A percentile compares a stretch with the other conserved stretches of the same genome.
Conservation (phyloP, 2,888 invertebrate genomes). For the Frankliniella fusca region DNA sequence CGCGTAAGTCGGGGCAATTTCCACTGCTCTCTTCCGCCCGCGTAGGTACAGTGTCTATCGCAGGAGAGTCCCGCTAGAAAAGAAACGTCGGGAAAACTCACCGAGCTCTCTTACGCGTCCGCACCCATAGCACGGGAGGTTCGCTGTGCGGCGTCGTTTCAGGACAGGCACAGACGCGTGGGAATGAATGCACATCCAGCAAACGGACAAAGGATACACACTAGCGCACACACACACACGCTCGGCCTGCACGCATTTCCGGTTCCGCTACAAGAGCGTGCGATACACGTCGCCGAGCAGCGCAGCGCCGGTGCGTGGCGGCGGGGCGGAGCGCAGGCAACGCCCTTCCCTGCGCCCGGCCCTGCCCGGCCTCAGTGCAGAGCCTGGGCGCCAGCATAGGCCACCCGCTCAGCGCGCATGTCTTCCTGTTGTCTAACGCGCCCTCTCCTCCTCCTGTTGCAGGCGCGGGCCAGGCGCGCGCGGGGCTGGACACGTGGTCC, state of each 20-base stretch:
- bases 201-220: too few species aligned
- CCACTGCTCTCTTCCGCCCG: neutral
- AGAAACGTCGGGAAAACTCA: too few species aligned
- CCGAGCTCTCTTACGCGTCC: too few species aligned
- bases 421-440: neutral
- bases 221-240: too few species aligned
- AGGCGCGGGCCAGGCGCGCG: conserved; percentile 34
- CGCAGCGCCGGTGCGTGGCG: neutral
- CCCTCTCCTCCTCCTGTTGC: neutral
- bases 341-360: neutral
- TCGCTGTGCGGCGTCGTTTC: too few species aligned
- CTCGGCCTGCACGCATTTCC: too few species aligned
- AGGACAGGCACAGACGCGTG: too few species aligned
- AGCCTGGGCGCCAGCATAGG: neutral
- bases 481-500: conserved; percentile 52
- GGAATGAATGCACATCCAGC: too few species aligned
- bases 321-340: neutral
- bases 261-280: too few species aligned
- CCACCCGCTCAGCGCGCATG: neutral
- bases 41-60: neutral
- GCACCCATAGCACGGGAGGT: too few species aligned
- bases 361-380: neutral
- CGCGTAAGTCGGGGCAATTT: neutral
- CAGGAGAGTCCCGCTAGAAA: too few species aligned
- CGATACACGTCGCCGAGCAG: neutral